Evolutionary conservation across 1,140 invertebrate genomes (phyloP), one percentile per base, ranked within the genome.

Genomic region (Brachionus angularis): DNA sequence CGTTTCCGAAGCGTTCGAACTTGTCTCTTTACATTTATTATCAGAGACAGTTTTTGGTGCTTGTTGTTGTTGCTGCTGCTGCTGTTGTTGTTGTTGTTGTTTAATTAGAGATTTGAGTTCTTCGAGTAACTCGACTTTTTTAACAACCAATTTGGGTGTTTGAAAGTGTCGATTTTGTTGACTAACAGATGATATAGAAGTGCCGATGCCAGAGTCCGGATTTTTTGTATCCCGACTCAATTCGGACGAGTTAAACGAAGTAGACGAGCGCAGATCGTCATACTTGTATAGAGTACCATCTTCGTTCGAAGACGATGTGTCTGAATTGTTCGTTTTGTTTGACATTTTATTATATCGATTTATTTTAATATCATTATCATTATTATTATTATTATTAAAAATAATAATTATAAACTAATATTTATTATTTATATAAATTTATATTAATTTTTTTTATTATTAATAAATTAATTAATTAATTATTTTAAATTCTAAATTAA

Each of bases 241-340:
- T 58, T 42, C 53, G 18, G 53, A 58, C 5, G 53, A 58, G n/a
- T 58, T 58, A 39, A 58, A 58, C 14, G 53, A 58, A n/a, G 33
- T 58, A 18, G 25, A 23, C 21, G 53, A 58, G 2, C 36, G 8
- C 25, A 58, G 12, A 23, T 58, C 53, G 23, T 58, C 53, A 36
- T 39, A 58, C 39, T 58, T 58, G 33, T 58, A 58, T 23, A 58
- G 10, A 12, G 33, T 58, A 12, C 53, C 53, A 39, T 58, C 53
- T 18, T 58, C 53, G n/a, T 42, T 58, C 1, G 53, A 58, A 8
- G 53, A 58, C 3, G 53, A 58, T 12, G 25, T 39, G 25, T 58
- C 53, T 39, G 53, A 58, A 14, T 58, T 36, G 3, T 36, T 58
- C 23, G 53, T 58, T 58, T 58, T 58, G 1, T 18, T 58, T 29